These are phyloP conservation scores for Acrocephalus arundinaceus DNA, from an alignment of 2,113 vertebrate species.

Conservation along the genomic window DNA sequence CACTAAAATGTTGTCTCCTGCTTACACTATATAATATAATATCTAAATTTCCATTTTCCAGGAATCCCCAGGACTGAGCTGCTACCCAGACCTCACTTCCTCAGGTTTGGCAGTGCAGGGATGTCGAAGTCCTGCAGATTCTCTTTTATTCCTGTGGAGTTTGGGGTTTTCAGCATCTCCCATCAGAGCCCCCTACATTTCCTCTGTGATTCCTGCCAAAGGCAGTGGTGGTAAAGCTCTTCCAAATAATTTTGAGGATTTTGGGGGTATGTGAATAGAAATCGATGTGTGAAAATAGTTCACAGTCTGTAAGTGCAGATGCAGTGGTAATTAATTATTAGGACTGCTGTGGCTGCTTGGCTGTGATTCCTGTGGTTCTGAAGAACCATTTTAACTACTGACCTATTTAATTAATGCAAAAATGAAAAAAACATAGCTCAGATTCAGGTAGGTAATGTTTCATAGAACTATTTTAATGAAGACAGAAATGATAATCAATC, in stretches of 20 bases:
- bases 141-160: background rate
- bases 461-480: background rate
- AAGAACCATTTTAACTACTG: background rate
- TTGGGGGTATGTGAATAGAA: background rate
- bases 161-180: background rate
- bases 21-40: fast-evolving
- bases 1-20: background rate
- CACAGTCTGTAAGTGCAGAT: background rate
- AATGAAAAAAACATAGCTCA: background rate
- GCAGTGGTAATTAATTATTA: background rate
- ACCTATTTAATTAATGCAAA: background rate
- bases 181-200: background rate
- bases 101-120: background rate
- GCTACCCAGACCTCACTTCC: background rate
- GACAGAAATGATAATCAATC: background rate
- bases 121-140: background rate
- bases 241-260: background rate
- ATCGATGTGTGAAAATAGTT: background rate
- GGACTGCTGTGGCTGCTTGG: background rate
- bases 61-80: background rate
- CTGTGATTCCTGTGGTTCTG: background rate
- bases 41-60: background rate
- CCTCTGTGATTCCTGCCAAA: background rate
- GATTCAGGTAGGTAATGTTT: background rate
- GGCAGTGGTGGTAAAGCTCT: background rate